These are phyloP conservation scores for Bubo bubo DNA, from an alignment of 2,113 vertebrate species.

Conservation along the genomic window DNA sequence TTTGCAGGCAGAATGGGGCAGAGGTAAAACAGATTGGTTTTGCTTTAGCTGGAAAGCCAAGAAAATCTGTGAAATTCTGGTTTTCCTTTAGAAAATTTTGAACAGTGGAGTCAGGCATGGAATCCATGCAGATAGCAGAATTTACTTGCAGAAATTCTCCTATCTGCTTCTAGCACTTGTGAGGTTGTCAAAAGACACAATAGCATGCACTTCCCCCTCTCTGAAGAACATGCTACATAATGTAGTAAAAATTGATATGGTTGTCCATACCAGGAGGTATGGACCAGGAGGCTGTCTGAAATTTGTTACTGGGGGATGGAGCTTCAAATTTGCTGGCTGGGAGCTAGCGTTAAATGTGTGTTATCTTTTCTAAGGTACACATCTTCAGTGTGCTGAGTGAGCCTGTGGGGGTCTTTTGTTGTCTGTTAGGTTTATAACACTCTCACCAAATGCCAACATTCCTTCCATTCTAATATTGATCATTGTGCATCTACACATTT, in stretches of 20 bases:
- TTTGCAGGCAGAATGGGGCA: background rate
- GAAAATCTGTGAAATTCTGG: background rate
- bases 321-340: background rate
- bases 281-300: background rate
- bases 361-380: background rate
- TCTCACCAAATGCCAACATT: accelerated
- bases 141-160: background rate
- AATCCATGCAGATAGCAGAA: background rate
- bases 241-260: background rate
- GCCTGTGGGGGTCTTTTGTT: background rate
- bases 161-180: background rate
- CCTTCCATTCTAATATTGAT: background rate
- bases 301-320: background rate
- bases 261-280: background rate
- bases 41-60: background rate
- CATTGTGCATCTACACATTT: accelerated
- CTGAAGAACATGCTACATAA: background rate
- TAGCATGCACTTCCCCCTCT: background rate
- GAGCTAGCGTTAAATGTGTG: accelerated
- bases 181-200: background rate
- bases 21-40: background rate
- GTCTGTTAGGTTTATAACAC: background rate
- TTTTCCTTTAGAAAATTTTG: background rate
- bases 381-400: background rate
- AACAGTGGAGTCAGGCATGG: background rate